Evolutionary conservation across 2,888 invertebrate genomes (phyloP).

Genomic region (Bugula neritina): DNA sequence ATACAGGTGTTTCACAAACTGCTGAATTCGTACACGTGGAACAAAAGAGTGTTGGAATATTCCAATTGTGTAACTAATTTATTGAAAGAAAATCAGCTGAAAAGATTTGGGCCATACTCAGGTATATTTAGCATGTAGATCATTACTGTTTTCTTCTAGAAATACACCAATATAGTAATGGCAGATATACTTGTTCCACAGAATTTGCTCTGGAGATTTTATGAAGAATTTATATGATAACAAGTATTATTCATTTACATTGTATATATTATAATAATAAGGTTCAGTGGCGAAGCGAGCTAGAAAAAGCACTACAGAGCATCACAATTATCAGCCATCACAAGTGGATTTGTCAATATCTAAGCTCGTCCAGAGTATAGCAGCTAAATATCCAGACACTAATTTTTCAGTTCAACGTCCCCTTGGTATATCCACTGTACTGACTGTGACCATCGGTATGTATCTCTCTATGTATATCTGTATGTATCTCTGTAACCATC

Average conservation of each 20-base stretch:
- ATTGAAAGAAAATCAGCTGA: slow-evolving; percentile 14
- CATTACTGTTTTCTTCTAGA: no score
- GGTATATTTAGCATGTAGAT: no score
- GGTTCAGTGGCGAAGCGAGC: slow-evolving; percentile 9
- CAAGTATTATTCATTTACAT: no score
- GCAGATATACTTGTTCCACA: no score
- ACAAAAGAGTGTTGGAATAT: slow-evolving; percentile 9
- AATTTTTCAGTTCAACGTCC: not conserved
- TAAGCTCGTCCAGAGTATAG: not conserved
- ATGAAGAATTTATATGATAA: no score
- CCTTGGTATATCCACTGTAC: slow-evolving; percentile 11
- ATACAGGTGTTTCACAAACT: slow-evolving; percentile 7
- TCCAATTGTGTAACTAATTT: not conserved
- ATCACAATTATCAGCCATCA: not conserved
- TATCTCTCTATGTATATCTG: no score
- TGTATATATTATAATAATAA: no score
- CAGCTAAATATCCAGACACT: not conserved
- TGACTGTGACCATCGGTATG: not conserved
- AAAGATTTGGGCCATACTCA: not conserved
- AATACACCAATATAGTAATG: no score
- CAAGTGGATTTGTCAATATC: not conserved
- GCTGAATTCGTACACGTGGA: slow-evolving; percentile 17
- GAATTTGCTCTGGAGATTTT: no score
- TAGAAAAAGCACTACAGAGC: not conserved
- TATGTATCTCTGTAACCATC: no score